These are phyloP conservation scores for Lepidostoma basale DNA, from an alignment of 1,140 invertebrate genomes.

Conservation along the genomic window DNA sequence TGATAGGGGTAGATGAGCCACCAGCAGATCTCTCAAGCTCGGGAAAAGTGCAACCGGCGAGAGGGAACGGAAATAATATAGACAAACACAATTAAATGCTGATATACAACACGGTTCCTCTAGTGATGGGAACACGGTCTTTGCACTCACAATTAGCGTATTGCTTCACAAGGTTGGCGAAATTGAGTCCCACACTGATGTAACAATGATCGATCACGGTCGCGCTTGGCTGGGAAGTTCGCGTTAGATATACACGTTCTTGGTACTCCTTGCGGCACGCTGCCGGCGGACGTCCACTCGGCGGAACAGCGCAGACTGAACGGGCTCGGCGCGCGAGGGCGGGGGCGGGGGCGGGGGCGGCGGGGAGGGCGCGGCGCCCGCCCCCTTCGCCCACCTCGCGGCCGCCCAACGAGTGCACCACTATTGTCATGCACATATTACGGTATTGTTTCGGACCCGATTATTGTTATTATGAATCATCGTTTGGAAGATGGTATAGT, in stretches of 20 bases:
- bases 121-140: conserved; percentile 1
- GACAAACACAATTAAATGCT: background rate
- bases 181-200: background rate
- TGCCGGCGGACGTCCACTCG: conserved; percentile 19
- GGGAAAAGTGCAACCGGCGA: background rate
- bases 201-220: conserved; percentile 12
- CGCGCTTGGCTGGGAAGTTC: conserved; percentile 4
- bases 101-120: background rate
- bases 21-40: background rate
- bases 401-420: background rate
- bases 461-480: conserved; percentile 12
- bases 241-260: background rate
- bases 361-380: background rate
- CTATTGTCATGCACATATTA: conserved; percentile 8
- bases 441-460: conserved; percentile 16
- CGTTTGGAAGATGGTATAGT: background rate
- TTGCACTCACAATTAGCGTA: conserved; percentile 23
- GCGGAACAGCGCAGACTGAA: conserved; percentile 28
- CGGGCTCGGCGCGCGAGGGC: conserved; percentile 3
- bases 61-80: background rate
- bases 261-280: background rate
- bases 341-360: conserved; percentile 10
- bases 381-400: background rate
- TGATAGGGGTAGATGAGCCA: background rate
- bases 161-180: conserved; percentile 22